Base-by-base conservation (phyloP, 1,140 invertebrate genomes). In the Ceratoteleas bidentatus region DNA sequence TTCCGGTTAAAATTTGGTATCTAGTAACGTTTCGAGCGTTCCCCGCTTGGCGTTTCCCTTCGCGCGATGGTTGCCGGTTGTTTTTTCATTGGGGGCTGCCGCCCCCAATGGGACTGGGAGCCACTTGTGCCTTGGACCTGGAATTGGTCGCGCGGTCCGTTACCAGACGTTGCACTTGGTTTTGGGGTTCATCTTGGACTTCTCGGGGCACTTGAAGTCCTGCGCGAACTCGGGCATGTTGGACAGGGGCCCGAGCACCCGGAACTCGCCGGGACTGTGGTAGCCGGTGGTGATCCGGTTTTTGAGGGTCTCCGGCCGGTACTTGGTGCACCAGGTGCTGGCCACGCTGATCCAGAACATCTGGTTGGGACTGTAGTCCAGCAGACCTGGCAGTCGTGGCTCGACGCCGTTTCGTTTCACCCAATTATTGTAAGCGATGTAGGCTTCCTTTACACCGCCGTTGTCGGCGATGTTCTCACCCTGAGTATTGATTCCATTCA, bases 391-490 rank as follows among this genome's bases (percentile, higher is more conserved):
- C 2, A 97, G 88, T 69, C 92, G 90, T 0, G 92, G 90, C 14
- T 97, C 96, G 0, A 87, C 84, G 0, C 93, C 93, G 83, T 96
- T 93, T 10, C 93, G 90, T 34, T 93, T 87, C 0, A 92, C 92
- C 95, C 96, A 96, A 6, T 93, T 77, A 53, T 88, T 92, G 88
- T 97, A 97, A 0, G 96, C 96, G 32, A 94, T 92, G 87, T 97
- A 98, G 0, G 97, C 96, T 81, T 97, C 94, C 86, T 97, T 97
- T 16, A 98, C 93, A 0, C 97, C 97, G 10, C 96, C 96, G 87
- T 97, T 97, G 87, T 98, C 97, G 0, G 97, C 97, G 52, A 98
- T 97, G 87, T 98, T 98, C 86, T 98, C 97, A n/a, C 95, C 96
- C 90, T 97, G 96, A 0, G 96, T 97, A 76, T 97, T 96, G 33